These are phyloP conservation scores for Ophion costatus DNA, from an alignment of 2,888 invertebrate species.

Conservation along the genomic window DNA sequence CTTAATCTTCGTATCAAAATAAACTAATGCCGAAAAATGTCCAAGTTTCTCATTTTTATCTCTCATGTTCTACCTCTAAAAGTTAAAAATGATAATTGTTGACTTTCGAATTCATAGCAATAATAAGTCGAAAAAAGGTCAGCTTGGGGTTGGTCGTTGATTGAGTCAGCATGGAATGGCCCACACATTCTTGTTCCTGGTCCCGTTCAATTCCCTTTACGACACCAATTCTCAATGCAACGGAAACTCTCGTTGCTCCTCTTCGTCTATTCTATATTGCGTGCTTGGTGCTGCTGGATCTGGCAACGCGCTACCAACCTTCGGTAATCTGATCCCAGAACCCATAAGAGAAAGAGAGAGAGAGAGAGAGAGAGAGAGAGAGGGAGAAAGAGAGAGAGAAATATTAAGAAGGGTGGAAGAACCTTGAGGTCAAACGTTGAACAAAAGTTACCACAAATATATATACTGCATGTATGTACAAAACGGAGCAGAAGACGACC, in stretches of 20 bases:
- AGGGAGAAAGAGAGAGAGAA: constrained; percentile 8
- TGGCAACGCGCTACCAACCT: constrained; percentile 69
- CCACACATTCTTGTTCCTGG: constrained; percentile 54
- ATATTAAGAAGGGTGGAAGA: constrained; percentile 6
- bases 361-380: constrained; percentile 13
- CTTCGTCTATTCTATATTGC: constrained; percentile 50
- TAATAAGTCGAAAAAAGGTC: neutral
- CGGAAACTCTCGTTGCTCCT: constrained; percentile 77
- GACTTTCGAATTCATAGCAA: neutral
- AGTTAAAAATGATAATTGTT: too few relatives aligned
- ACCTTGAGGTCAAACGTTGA: constrained; percentile 63
- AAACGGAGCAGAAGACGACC: constrained; percentile 77
- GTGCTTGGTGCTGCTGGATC: constrained; percentile 17
- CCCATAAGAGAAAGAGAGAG: constrained; percentile 22
- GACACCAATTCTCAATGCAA: constrained; percentile 76
- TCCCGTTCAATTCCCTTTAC: constrained; percentile 73
- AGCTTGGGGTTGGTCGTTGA: constrained; percentile 1
- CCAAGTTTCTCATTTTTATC: too few relatives aligned
- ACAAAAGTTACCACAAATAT: constrained; percentile 75
- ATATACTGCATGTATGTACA: constrained; percentile 29
- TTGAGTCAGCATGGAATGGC: constrained; percentile 50
- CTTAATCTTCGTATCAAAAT: too few relatives aligned
- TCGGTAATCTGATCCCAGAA: constrained; percentile 77
- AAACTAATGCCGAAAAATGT: too few relatives aligned
- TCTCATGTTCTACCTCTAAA: too few relatives aligned